Conservation (phyloP, 2,888 invertebrate species). For the Dasysyrphus tricinctus region DNA sequence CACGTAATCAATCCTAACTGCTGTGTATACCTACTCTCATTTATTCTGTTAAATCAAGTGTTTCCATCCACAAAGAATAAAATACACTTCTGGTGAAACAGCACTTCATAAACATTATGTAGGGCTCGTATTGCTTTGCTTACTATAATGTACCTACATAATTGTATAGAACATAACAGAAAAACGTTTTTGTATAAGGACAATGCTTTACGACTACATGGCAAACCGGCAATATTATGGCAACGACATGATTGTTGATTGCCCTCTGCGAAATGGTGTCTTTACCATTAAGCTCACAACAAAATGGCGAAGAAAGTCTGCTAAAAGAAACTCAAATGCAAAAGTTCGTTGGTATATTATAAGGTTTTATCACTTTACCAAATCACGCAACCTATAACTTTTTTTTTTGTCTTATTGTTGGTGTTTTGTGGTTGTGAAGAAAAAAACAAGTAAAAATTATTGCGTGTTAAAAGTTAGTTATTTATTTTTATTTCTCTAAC, state of each 20-base stretch:
- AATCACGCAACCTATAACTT: slow-evolving; percentile 48
- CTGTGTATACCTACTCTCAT: no score
- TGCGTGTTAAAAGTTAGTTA: slow-evolving; percentile 33
- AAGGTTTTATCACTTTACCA: slow-evolving; percentile 21
- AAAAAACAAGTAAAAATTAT: neutral
- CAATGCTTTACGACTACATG: slow-evolving; percentile 31
- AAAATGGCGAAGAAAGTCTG: slow-evolving; percentile 18
- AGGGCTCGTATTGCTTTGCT: slow-evolving; percentile 6
- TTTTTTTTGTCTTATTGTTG: neutral
- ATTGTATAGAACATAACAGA: neutral
- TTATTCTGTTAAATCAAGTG: neutral
- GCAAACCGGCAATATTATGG: slow-evolving; percentile 13
- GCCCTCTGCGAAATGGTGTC: slow-evolving; percentile 17
- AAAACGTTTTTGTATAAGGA: neutral
- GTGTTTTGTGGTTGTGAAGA: slow-evolving; percentile 4
- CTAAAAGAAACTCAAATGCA: slow-evolving; percentile 4
- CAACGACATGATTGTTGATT: slow-evolving; percentile 40
- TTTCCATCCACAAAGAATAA: slow-evolving; percentile 19
- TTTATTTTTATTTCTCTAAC: slow-evolving; percentile 11
- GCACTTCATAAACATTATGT: slow-evolving; percentile 54
- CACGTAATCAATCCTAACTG: slow-evolving; percentile 18
- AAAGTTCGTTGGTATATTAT: neutral
- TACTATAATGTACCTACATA: no score
- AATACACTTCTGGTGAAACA: slow-evolving; percentile 42
- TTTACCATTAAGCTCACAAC: slow-evolving; percentile 10